A percentile compares a stretch with the other conserved stretches of the same genome.
These are phyloP conservation scores for Lamprotornis superbus DNA, from an alignment of 2,113 vertebrate genomes.

Conservation along the genomic window DNA sequence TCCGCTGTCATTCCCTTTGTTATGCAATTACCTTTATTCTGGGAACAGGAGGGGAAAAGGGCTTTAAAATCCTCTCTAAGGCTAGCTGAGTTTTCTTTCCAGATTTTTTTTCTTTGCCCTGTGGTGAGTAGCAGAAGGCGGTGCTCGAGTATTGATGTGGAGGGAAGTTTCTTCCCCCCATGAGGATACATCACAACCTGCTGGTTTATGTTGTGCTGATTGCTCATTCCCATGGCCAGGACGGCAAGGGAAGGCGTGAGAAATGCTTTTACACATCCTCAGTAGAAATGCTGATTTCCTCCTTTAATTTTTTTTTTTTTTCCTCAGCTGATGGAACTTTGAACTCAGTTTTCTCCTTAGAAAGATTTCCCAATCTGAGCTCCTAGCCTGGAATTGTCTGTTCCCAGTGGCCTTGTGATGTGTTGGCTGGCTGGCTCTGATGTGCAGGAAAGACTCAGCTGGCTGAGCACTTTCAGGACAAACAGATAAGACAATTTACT, in stretches of 20 bases:
- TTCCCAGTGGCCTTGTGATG: background rate
- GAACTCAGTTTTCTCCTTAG: background rate
- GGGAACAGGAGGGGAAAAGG: background rate
- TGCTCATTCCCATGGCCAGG: background rate
- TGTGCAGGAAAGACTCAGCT: background rate
- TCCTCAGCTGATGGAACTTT: background rate
- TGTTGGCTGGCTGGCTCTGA: background rate
- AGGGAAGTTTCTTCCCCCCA: background rate
- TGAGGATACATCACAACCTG: background rate
- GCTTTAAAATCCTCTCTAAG: background rate
- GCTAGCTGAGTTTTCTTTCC: background rate
- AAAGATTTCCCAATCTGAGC: background rate
- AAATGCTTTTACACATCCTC: background rate
- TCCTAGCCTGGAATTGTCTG: background rate
- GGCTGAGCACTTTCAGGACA: slow-evolving; percentile 33
- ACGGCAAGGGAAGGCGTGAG: background rate
- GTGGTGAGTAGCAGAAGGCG: background rate
- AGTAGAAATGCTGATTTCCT: background rate
- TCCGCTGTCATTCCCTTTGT: slow-evolving; percentile 8
- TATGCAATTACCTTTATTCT: background rate
- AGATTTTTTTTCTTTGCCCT: background rate
- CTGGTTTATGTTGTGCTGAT: background rate
- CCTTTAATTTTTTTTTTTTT: background rate
- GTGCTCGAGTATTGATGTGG: background rate
- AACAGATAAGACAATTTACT: slow-evolving; percentile 51